Evolutionary conservation across 2,888 invertebrate genomes (phyloP), one percentile per base, ranked within the genome.

Genomic region (Uropetala carovei): DNA sequence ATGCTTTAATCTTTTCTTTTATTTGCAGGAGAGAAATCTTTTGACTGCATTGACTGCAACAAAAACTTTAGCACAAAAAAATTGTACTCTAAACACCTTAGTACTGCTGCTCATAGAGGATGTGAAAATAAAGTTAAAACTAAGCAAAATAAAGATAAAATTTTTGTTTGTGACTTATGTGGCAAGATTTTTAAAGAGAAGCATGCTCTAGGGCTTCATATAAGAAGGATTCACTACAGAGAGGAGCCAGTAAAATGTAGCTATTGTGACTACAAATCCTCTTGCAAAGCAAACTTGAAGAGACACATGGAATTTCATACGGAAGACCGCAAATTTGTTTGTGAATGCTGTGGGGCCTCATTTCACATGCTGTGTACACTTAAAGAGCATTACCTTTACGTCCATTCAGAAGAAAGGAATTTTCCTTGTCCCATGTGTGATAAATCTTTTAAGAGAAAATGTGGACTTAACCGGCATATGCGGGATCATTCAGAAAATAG

Each of bases 261-360:
- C 27, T 94, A 94, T 93, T 95, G 95, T 93, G 94, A 94, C n/a
- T 95, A 94, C 93, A 94, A 93, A 58, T 94, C 94, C 57, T 94
- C 94, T 11, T 94, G 94, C 92, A 94, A 93, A 83, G 94, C 94
- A 92, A 94, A 94, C 93, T 93, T 95, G 27, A 94, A 94, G 92
- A 94, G 95, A 5, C 95, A 95, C 93, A 93, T 94, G 9, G 94
- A 94, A 30, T 93, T 94, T 18, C 95, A 95, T 92, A 94, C 94
- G 92, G 94, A 94, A 58, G 93, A 94, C 84, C 94, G 94, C 30
- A 94, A 94, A 91, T 95, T 94, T 93, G 94, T 95, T 27, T 95
- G 95, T 93, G 95, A 95, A 93, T 93, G 94, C 14, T 95, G 95
- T 93, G 95, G 95, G 4, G 93, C 94, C 22, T 94, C 95, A 9